Evolutionary conservation across 2,113 vertebrate species (phyloP).

Genomic region (Hyperoodon ampullatus): DNA sequence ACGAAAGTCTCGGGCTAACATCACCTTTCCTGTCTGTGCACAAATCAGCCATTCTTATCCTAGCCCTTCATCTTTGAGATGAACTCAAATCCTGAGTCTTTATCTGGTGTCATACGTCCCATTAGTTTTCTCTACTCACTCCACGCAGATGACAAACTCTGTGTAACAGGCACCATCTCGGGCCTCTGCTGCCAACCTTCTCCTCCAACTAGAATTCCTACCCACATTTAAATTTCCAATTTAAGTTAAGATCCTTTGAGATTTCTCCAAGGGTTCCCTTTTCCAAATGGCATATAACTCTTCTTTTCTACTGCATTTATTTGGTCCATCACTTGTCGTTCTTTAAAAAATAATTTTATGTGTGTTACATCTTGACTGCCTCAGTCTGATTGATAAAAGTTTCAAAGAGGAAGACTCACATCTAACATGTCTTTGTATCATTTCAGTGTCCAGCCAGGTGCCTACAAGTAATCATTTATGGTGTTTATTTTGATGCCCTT

Average conservation of each 20-base stretch:
- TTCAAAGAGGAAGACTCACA: background rate
- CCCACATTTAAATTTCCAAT: background rate
- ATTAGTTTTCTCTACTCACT: background rate
- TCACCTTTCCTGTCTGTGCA: rapidly evolving
- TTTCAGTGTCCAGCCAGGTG: background rate
- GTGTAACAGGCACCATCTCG: rapidly evolving
- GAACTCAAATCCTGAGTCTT: background rate
- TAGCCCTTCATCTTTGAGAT: too few relatives aligned
- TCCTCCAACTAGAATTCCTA: background rate
- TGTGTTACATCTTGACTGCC: background rate
- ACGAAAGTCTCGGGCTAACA: rapidly evolving
- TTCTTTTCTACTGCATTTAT: background rate
- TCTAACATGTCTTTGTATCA: too few relatives aligned
- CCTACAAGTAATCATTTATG: rapidly evolving
- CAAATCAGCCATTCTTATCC: background rate
- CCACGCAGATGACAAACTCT: too few relatives aligned
- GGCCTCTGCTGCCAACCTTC: background rate
- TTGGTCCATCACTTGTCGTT: background rate
- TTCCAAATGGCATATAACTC: background rate
- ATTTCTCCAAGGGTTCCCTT: background rate
- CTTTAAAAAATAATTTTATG: background rate
- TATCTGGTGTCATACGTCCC: rapidly evolving
- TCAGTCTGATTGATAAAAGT: background rate
- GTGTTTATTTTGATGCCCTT: too few relatives aligned
- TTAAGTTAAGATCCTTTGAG: background rate